Base-by-base conservation (phyloP, 2,113 vertebrate species). In the Epinephelus fuscoguttatus region DNA sequence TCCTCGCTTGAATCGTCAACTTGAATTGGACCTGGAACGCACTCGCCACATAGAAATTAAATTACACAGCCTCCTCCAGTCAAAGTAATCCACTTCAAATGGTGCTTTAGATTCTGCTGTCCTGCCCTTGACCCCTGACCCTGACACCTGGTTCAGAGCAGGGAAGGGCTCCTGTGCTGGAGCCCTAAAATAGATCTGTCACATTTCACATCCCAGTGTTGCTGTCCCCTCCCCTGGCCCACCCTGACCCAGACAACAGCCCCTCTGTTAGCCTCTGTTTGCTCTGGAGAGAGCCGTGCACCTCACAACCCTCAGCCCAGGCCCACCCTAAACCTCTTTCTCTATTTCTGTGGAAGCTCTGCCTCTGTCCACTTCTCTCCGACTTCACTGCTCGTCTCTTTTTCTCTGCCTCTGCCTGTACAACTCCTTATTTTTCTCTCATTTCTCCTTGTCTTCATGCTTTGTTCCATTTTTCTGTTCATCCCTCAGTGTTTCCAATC, bases 101-200 rank as follows among this genome's bases (percentile, higher is more conserved):
- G 63, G 73, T 75, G 42, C 78, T 85, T 89, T 18, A 56, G 70
- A 82, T 80, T 74, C 71, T 37, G 27, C 72, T 88, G 88, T 88
- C 81, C 87, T 89, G 79, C 81, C 84, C 89, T 89, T 94, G 93
- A 92, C 89, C 88, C 55, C 49, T 84, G 78, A 89, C 85, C 88
- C 82, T 92, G 87, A 91, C 89, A 93, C 91, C 90, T 82, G 88
- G 84, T 70, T 87, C 84, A 85, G 87, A 92, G 88, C 62, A 74
- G 76, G 83, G 87, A 82, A 88, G 87, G 75, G 72, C 88, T 92
- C 72, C 78, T 78, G 80, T n/a, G 23, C 79, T 61, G 60, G 21
- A 83, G 56, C 55, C 88, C 84, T 71, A 75, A 94, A 95, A 95
- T 94, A 95, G 87, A 94, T 92, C 90, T 93, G 94, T 92, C 93